Conservation (phyloP, 2,113 vertebrate genomes). For the Nothocercus nigrocapillus region DNA sequence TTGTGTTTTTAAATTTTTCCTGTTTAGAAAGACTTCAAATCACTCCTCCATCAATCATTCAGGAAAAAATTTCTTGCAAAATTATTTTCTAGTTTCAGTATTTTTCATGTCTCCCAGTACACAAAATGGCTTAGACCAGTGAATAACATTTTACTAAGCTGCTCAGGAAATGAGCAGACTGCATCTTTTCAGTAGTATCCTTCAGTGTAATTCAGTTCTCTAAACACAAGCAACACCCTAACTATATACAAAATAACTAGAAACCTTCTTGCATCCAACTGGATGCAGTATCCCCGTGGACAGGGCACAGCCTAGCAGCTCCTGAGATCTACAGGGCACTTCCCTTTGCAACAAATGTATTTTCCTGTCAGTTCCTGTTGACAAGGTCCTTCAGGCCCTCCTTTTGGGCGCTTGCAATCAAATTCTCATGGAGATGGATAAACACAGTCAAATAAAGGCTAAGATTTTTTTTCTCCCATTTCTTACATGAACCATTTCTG, state of each 20-base stretch:
- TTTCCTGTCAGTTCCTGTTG: neutral
- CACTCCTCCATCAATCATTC: neutral
- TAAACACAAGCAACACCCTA: neutral
- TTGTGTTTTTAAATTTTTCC: neutral
- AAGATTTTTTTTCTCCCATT: neutral
- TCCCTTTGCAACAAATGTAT: neutral
- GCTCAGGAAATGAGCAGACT: slow-evolving; percentile 16
- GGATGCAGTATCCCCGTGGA: neutral
- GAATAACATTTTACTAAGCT: neutral
- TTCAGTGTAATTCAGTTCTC: neutral
- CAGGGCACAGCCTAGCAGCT: neutral
- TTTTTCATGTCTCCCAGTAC: neutral
- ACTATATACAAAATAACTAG: neutral
- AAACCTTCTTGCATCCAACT: neutral
- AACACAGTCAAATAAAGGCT: neutral
- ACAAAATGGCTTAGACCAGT: neutral
- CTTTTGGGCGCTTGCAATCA: neutral
- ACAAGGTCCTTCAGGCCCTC: neutral
- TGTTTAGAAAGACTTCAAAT: neutral
- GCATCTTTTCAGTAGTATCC: neutral
- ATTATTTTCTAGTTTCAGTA: neutral
- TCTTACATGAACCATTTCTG: neutral
- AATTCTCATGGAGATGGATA: neutral
- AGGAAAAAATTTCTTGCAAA: neutral
- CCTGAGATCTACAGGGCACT: neutral